A percentile compares a stretch with the other conserved stretches of the same genome.
Evolutionary conservation across 2,888 invertebrate species (phyloP).

Genomic region (Seira ritae): DNA sequence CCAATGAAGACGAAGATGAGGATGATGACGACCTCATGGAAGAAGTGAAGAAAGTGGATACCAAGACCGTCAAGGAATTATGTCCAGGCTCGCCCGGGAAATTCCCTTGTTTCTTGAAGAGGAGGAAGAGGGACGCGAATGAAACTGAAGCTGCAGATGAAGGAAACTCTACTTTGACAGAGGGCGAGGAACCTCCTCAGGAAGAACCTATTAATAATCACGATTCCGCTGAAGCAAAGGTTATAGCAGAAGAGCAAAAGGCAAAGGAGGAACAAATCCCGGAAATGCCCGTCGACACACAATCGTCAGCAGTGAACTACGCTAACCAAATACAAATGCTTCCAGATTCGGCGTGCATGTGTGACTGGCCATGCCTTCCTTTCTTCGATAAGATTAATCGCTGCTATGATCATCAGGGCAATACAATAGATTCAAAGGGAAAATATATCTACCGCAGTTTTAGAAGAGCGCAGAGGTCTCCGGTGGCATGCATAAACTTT

Average conservation of each 20-base stretch:
- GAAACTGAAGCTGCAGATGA: background rate
- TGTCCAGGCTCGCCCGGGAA: constrained; percentile 21
- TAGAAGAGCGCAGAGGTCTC: constrained; percentile 29
- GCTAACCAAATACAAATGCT: background rate
- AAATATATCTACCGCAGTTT: constrained; percentile 37
- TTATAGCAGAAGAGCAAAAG: too few species aligned
- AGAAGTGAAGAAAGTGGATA: background rate
- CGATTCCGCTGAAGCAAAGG: too few species aligned
- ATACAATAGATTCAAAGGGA: constrained; percentile 27
- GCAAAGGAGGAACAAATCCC: background rate
- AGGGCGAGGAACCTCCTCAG: background rate
- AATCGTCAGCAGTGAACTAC: background rate
- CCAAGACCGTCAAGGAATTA: constrained; percentile 12
- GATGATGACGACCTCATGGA: background rate
- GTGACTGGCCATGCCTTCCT: constrained; percentile 66
- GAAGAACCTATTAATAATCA: too few species aligned
- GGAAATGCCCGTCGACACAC: too few species aligned
- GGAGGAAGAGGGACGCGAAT: constrained; percentile 22
- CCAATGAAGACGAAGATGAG: background rate
- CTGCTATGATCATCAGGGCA: constrained; percentile 43
- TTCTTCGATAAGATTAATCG: constrained; percentile 64
- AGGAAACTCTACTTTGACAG: background rate
- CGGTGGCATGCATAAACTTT: constrained; percentile 49
- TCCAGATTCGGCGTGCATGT: constrained; percentile 47
- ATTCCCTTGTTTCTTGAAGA: constrained; percentile 41